Base-by-base conservation (phyloP, 2,113 vertebrate genomes). In the Indicator maculatus region DNA sequence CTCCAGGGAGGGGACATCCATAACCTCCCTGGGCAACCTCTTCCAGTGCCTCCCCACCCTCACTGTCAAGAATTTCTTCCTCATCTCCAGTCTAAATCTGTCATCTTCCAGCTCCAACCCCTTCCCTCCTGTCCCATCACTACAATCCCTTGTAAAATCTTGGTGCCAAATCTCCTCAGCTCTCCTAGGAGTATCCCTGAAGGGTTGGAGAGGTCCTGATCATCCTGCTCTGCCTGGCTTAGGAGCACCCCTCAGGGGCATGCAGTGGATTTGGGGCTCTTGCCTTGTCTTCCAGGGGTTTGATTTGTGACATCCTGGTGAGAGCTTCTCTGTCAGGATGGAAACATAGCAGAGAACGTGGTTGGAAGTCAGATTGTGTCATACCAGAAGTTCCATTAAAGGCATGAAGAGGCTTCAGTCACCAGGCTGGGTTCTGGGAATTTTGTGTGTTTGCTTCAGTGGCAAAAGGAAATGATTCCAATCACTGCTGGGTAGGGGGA, bases 301-400 rank as follows among this genome's bases (percentile, higher is more conserved):
- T 23, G 55, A 16, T n/a, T 13, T 60, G 47, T 39, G 39, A 24
- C 27, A 9, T 47, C 27, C 56, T 50, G 3, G 7, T 10, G 55
- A 53, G 12, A 72, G 8, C 18, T 24, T 21, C 33, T 74, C 33
- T 36, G 20, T 11, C 38, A 9, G 19, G 60, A 16, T 12, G 21
- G 16, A 26, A 73, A 8, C 0, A 4, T 1, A 21, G 61, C 78
- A 31, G 36, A 30, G 55, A n/a, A 23, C 0, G 12, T 16, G 12
- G 13, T 78, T 78, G 15, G 9, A 74, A 83, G 26, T 9, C 7
- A 12, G 6, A 58, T n/a, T 44, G 26, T 17, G 15, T 52, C 1
- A 14, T 9, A 0, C 18, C 16, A 28, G 44, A 2, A 84, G 5
- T 4, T 7, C 4, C 52, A 70, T 17, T 2, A 1, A 20, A 53